Conservation (phyloP, 1,140 invertebrate genomes). For the Meloidogyne floridensis region DNA sequence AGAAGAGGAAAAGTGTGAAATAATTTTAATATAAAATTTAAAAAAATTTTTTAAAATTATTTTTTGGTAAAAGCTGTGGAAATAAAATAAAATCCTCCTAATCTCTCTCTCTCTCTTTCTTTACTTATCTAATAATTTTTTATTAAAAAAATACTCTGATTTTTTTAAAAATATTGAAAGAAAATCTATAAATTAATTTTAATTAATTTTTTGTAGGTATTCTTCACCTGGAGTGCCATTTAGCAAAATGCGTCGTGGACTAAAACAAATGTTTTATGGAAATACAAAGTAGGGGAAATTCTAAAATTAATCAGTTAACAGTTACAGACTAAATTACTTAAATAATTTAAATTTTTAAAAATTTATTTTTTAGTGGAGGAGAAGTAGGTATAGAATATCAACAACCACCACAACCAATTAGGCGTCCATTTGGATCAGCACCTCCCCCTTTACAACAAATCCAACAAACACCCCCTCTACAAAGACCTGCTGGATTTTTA, state of each 20-base stretch:
- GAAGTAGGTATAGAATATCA: conserved; percentile 4
- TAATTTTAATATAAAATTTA: neutral
- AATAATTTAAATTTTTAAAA: neutral
- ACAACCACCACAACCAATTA: conserved; percentile 9
- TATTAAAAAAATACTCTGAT: neutral
- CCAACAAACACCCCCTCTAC: conserved; percentile 17
- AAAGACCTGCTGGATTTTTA: conserved; percentile 31
- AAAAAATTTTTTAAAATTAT: no score
- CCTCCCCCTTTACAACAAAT: conserved; percentile 1
- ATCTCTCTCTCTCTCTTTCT: no score
- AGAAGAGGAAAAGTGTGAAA: neutral
- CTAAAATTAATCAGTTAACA: neutral
- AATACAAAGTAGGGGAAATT: conserved; percentile 21
- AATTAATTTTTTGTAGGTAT: neutral
- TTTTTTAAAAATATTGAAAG: neutral
- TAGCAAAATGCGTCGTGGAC: conserved; percentile 27
- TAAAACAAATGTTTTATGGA: conserved; percentile 31
- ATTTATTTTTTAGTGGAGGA: neutral
- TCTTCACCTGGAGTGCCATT: neutral
- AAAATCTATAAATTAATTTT: neutral
- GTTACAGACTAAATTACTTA: neutral
- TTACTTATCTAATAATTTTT: neutral
- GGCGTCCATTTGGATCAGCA: conserved; percentile 10
- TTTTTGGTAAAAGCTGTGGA: neutral
- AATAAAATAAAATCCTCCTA: no score